These are phyloP conservation scores for Incurvaria masculella DNA, from an alignment of 2,888 invertebrate genomes.

Conservation along the genomic window DNA sequence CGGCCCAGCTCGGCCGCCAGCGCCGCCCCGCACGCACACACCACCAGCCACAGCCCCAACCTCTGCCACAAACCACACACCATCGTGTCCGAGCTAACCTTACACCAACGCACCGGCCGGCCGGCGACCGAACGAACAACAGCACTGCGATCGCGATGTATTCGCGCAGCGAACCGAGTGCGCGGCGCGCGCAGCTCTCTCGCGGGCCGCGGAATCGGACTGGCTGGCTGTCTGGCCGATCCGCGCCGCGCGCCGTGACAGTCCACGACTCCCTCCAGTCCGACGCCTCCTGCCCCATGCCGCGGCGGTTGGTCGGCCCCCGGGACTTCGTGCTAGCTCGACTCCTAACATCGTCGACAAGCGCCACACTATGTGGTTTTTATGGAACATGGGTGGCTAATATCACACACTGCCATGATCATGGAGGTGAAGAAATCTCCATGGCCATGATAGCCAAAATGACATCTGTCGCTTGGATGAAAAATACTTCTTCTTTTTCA, in stretches of 20 bases:
- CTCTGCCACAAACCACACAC: slow-evolving; percentile 25
- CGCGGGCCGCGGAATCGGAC: neutral
- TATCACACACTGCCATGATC: too few species aligned
- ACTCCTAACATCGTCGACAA: too few species aligned
- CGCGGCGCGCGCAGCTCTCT: neutral
- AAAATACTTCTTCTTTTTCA: too few species aligned
- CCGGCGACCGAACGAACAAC: too few species aligned
- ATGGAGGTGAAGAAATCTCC: too few species aligned
- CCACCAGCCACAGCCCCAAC: slow-evolving; percentile 34
- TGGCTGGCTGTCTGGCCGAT: neutral
- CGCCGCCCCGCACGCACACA: slow-evolving; percentile 28
- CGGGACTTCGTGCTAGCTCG: neutral
- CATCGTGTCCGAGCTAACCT: neutral
- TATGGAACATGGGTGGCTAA: too few species aligned
- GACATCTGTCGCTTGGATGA: too few species aligned
- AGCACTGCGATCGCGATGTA: neutral
- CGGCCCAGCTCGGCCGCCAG: slow-evolving; percentile 26
- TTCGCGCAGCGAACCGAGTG: neutral
- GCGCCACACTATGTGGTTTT: too few species aligned
- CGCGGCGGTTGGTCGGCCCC: neutral
- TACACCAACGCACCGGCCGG: too few species aligned
- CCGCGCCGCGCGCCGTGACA: neutral
- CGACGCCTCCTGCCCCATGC: neutral
- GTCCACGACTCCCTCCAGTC: neutral
- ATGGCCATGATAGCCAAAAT: too few species aligned